A percentile compares a stretch with the other conserved stretches of the same genome.
These are phyloP conservation scores for Conops quadrifasciatus DNA, from an alignment of 2,888 invertebrate species.

Conservation along the genomic window DNA sequence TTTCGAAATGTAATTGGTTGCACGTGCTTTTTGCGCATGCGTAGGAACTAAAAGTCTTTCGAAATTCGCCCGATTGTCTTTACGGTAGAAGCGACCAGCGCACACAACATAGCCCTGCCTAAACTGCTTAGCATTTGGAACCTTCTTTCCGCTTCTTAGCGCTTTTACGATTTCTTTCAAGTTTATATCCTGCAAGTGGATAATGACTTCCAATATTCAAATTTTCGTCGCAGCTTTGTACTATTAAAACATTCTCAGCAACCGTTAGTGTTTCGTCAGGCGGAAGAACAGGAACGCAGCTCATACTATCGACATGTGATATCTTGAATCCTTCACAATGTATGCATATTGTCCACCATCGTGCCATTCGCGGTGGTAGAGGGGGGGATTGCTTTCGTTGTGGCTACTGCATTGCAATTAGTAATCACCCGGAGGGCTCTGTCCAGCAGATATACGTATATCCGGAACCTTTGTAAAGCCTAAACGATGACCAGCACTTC, in stretches of 20 bases:
- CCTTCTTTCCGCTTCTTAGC: constrained; percentile 9
- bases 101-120: constrained; percentile 23
- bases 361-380: not conserved
- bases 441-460: not conserved
- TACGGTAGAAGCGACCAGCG: constrained; percentile 29
- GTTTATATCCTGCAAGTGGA: constrained; percentile 32
- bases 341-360: constrained; percentile 1
- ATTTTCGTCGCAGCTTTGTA: constrained; percentile 18
- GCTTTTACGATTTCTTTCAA: constrained; percentile 6
- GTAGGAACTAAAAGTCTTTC: constrained; percentile 40
- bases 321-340: constrained; percentile 3
- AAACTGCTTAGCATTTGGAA: constrained; percentile 9
- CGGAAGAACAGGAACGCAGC: not conserved
- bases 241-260: constrained; percentile 21
- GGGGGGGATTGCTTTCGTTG: constrained; percentile 36
- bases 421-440: not conserved
- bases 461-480: constrained; percentile 2
- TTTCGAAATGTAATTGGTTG: constrained; percentile 31
- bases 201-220: constrained; percentile 25
- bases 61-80: constrained; percentile 36
- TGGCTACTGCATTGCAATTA: constrained; percentile 23
- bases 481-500: constrained; percentile 5
- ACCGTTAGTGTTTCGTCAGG: not conserved
- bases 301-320: not conserved
- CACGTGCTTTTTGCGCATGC: constrained; percentile 31